These are phyloP conservation scores for Oreohelix idahoensis DNA, from an alignment of 1,140 invertebrate species.

Conservation along the genomic window DNA sequence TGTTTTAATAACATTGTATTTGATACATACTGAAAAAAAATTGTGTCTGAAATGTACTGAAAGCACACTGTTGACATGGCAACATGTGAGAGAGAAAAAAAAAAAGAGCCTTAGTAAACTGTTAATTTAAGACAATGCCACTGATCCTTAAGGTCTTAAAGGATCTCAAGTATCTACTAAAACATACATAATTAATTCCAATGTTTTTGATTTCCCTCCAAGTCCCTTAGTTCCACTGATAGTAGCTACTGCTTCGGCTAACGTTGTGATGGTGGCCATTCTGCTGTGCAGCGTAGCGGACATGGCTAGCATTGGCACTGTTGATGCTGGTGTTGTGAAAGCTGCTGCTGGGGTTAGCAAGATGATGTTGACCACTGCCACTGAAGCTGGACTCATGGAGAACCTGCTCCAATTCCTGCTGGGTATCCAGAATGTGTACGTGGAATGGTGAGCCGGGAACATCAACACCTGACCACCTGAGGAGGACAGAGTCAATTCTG, in stretches of 20 bases:
- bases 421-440: constrained; percentile 99
- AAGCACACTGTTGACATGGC: too few relatives aligned
- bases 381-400: constrained; percentile 51
- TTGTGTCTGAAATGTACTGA: too few relatives aligned
- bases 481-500: background rate
- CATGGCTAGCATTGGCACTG: constrained; percentile 26
- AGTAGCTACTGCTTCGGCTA: constrained; percentile 36
- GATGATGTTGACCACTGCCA: background rate
- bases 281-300: background rate
- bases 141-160: too few relatives aligned
- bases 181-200: too few relatives aligned
- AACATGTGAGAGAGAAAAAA: too few relatives aligned
- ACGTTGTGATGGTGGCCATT: constrained; percentile 37
- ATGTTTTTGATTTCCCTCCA: background rate
- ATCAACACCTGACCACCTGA: constrained; percentile 92
- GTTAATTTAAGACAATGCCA: too few relatives aligned
- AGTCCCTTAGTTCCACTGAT: constrained; percentile 45
- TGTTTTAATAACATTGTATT: too few relatives aligned
- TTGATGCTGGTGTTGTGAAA: constrained; percentile 7
- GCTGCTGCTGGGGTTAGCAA: background rate
- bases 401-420: constrained; percentile 85
- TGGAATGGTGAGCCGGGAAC: constrained; percentile 94
- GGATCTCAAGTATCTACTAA: too few relatives aligned
- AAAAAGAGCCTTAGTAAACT: too few relatives aligned
- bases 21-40: too few relatives aligned